Conservation (phyloP, 2,113 vertebrate species). For the Salvelinus namaycush region DNA sequence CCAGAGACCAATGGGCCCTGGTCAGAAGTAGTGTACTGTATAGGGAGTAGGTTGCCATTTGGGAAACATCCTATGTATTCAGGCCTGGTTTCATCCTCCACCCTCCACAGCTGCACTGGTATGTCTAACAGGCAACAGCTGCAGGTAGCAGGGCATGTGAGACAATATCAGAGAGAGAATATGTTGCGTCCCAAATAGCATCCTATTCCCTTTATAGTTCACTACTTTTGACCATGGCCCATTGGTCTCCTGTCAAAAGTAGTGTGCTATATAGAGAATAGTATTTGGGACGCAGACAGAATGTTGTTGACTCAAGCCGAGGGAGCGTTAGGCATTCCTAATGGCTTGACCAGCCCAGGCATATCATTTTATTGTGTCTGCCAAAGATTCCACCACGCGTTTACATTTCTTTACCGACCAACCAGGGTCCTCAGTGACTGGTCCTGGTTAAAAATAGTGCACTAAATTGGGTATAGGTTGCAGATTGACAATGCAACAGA, state of each 20-base stretch:
- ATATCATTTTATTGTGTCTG: constrained; percentile 9
- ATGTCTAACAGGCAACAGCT: constrained; percentile 7
- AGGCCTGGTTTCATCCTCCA: background rate
- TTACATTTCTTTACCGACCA: background rate
- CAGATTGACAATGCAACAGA: background rate
- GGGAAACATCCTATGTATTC: too few species aligned
- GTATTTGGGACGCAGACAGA: too few species aligned
- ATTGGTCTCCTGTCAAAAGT: too few species aligned
- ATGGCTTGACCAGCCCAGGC: background rate
- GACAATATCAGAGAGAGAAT: background rate
- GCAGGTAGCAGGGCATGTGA: background rate
- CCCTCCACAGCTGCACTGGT: constrained; percentile 1
- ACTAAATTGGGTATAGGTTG: too few species aligned
- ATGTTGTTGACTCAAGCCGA: too few species aligned
- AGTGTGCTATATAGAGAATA: too few species aligned
- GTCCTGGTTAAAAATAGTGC: background rate
- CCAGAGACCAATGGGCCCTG: too few species aligned
- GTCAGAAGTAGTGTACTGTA: too few species aligned
- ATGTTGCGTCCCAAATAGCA: background rate
- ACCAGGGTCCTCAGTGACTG: background rate
- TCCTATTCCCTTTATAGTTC: too few species aligned
- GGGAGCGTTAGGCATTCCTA: background rate
- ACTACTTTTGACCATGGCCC: too few species aligned
- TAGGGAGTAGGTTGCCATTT: too few species aligned
- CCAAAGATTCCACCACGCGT: background rate